These are phyloP conservation scores for Porites divaricata DNA, from an alignment of 92 coral and sea anemone species.

Conservation along the genomic window DNA sequence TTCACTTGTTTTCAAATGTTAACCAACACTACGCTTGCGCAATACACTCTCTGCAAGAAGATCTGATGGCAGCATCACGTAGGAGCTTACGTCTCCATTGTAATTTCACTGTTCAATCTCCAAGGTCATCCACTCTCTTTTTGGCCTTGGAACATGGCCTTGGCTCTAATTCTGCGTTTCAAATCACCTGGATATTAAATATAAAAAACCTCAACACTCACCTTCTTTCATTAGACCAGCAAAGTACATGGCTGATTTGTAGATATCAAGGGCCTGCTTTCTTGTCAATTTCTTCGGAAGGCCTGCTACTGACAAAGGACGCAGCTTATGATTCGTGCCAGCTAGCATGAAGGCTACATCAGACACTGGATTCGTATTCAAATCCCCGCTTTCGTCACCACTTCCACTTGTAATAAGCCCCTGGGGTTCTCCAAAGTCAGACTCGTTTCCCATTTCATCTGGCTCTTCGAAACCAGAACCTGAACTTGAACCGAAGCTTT, in stretches of 20 bases:
- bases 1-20: no score
- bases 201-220: slow-evolving; percentile 23
- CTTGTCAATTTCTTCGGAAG: slow-evolving; percentile 40
- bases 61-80: no score
- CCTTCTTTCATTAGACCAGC: slow-evolving; percentile 72
- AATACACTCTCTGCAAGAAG: no score
- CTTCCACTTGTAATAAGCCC: slow-evolving; percentile 16
- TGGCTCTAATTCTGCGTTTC: no score
- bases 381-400: not conserved
- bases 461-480: slow-evolving; percentile 31
- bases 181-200: no score
- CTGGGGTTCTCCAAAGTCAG: slow-evolving; percentile 4
- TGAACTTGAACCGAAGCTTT: slow-evolving; percentile 14
- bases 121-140: not conserved
- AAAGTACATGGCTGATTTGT: slow-evolving; percentile 77
- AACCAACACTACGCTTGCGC: no score
- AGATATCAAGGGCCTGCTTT: slow-evolving; percentile 62
- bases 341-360: slow-evolving; percentile 49
- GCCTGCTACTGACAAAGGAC: slow-evolving; percentile 20
- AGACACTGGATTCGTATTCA: slow-evolving; percentile 7
- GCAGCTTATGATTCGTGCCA: slow-evolving; percentile 29
- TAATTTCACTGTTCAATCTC: no score
- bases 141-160: not conserved
- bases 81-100: no score
- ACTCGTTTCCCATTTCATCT: not conserved